A percentile compares a stretch with the other conserved stretches of the same genome.
Evolutionary conservation across 1,140 invertebrate genomes (phyloP).

Genomic region (Radopholus similis): DNA sequence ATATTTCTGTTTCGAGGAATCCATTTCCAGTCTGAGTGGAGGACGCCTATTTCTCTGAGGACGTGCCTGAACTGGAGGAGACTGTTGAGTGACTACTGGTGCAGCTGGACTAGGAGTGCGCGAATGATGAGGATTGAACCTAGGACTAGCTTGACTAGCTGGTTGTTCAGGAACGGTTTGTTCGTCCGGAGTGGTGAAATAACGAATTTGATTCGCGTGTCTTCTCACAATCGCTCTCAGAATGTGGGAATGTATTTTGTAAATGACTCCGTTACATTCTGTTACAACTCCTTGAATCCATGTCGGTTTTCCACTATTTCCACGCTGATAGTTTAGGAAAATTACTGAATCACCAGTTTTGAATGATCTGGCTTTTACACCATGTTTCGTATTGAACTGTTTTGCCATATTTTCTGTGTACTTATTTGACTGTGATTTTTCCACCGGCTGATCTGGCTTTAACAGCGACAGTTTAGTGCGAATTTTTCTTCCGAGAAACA

Average conservation of each 20-base stretch:
- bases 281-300: not conserved
- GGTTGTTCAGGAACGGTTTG: no score
- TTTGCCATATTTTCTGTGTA: not conserved
- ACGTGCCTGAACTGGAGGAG: no score
- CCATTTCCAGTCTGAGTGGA: no score
- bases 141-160: no score
- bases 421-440: not conserved
- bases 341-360: not conserved
- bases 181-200: no score
- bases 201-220: no score
- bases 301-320: not conserved
- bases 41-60: no score
- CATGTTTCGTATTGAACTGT: not conserved
- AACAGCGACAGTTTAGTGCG: not conserved
- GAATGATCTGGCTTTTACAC: not conserved
- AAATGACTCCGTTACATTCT: not conserved
- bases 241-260: not conserved
- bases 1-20: no score
- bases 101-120: no score
- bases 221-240: no score
- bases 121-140: no score
- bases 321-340: not conserved
- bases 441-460: not conserved
- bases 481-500: slow-evolving; percentile 4
- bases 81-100: no score